Evolutionary conservation across 2,888 invertebrate species (phyloP).

Genomic region (Diarsia mendica): DNA sequence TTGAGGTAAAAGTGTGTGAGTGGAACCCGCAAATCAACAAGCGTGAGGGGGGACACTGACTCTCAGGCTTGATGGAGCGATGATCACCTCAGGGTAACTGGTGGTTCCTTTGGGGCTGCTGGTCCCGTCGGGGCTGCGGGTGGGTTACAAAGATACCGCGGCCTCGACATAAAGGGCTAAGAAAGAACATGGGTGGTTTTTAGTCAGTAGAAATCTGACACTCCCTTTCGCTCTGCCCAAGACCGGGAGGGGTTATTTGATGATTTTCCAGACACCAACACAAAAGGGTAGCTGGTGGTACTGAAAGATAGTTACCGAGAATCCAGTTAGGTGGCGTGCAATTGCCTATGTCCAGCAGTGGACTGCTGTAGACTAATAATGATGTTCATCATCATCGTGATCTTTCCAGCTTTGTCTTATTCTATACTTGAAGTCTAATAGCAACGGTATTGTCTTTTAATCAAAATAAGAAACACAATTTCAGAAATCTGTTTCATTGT

Average conservation of each 20-base stretch:
- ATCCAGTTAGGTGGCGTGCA: not conserved
- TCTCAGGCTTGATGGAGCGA: not conserved
- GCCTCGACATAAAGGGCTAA: no score
- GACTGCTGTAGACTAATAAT: not conserved
- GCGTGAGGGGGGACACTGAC: not conserved
- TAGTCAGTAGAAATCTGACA: no score
- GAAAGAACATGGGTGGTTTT: no score
- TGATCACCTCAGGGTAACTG: not conserved
- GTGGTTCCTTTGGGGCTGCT: no score
- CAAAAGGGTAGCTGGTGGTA: no score
- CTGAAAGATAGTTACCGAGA: not conserved
- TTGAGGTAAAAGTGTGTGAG: not conserved
- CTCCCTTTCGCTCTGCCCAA: no score
- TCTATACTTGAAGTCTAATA: fast-evolving
- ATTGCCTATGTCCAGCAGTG: not conserved
- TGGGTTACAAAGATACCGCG: no score
- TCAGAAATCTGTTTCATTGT: not conserved
- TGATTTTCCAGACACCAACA: no score
- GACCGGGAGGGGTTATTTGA: no score
- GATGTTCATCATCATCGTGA: not conserved
- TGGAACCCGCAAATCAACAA: not conserved
- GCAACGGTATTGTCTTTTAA: not conserved
- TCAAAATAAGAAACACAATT: not conserved
- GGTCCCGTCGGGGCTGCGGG: no score
- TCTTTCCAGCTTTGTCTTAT: not conserved